These are phyloP conservation scores for Diabrotica virgifera DNA, from an alignment of 1,140 invertebrate species.

Conservation along the genomic window DNA sequence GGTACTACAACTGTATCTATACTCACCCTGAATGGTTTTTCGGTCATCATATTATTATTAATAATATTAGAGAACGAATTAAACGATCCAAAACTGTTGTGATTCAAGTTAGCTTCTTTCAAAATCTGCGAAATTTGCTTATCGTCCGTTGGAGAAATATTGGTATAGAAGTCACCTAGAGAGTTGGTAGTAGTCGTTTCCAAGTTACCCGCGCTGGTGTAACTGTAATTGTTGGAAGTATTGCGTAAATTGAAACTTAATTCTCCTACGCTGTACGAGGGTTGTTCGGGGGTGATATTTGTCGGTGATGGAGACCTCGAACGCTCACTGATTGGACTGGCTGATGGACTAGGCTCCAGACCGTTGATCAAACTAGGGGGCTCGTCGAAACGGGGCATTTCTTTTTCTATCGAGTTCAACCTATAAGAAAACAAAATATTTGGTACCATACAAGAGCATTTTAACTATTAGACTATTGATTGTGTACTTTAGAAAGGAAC, in stretches of 20 bases:
- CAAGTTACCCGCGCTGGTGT: conserved; percentile 21
- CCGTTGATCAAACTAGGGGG: conserved; percentile 32
- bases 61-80: background rate
- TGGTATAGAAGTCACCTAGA: conserved; percentile 31
- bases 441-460: too few species aligned
- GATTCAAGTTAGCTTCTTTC: conserved; percentile 43
- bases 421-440: conserved; percentile 20
- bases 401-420: conserved; percentile 34
- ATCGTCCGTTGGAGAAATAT: conserved; percentile 31
- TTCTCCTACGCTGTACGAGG: conserved; percentile 30
- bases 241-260: conserved; percentile 22
- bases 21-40: conserved; percentile 15
- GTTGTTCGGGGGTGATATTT: conserved; percentile 25
- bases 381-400: conserved; percentile 35
- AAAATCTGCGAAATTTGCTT: conserved; percentile 46
- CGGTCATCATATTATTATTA: conserved; percentile 16
- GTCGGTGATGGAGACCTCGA: conserved; percentile 44
- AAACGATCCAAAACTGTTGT: conserved; percentile 12
- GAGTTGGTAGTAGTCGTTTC: conserved; percentile 23
- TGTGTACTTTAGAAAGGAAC: too few species aligned
- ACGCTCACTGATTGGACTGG: conserved; percentile 30
- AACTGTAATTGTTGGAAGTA: conserved; percentile 25
- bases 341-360: conserved; percentile 29
- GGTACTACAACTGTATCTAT: too few species aligned
- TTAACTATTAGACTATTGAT: too few species aligned